These are phyloP conservation scores for Sarcophaga carnaria DNA, from an alignment of 2,888 invertebrate species.

Conservation along the genomic window DNA sequence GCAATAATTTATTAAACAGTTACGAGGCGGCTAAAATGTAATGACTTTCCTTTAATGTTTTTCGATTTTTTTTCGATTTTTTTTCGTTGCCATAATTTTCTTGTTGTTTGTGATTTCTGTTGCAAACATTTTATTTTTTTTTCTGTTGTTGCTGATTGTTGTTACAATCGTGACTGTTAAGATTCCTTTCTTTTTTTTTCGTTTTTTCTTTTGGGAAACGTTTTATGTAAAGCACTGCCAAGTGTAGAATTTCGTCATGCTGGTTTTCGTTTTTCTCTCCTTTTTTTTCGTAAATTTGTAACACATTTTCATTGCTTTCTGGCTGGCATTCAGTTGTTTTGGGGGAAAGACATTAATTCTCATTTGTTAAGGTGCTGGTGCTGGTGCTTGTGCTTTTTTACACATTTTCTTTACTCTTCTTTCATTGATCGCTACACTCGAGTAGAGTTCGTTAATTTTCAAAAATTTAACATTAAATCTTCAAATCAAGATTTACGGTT, in stretches of 20 bases:
- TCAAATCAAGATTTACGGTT: conserved; percentile 66
- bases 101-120: conserved; percentile 23
- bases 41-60: conserved; percentile 68
- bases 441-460: conserved; percentile 5
- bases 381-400: not conserved
- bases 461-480: conserved; percentile 32
- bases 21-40: conserved; percentile 70
- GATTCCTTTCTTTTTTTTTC: not conserved
- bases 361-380: conserved; percentile 61
- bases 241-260: conserved; percentile 69
- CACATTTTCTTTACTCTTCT: not conserved
- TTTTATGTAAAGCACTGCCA: conserved; percentile 18
- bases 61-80: not conserved
- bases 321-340: not conserved
- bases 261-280: conserved; percentile 46
- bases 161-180: conserved; percentile 58
- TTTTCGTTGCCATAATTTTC: conserved; percentile 63
- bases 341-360: conserved; percentile 58
- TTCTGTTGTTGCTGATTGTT: not conserved
- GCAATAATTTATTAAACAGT: conserved; percentile 72
- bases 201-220: not conserved
- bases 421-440: not conserved
- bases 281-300: conserved; percentile 56
- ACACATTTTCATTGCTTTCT: conserved; percentile 66
- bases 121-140: conserved; percentile 25